phyloP scores from a whole-genome alignment of 2,113 vertebrate genomes.

The Malurus cyaneus region DNA sequence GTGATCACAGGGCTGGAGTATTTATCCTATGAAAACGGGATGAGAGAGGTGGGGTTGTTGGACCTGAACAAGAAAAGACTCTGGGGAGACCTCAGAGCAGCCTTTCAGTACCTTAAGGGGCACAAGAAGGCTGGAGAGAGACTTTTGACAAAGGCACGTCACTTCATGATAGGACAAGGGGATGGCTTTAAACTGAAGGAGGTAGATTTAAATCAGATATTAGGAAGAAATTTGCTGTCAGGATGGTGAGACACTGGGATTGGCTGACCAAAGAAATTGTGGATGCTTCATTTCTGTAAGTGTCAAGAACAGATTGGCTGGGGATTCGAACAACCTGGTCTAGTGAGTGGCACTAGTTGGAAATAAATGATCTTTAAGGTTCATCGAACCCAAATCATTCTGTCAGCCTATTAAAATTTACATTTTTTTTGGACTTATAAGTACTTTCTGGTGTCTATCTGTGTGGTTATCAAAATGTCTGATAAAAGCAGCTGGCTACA shows the following conservation, averaged over 20 bases:
- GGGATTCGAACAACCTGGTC: neutral
- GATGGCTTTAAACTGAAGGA: neutral
- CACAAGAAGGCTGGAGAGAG: neutral
- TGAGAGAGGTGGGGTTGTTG: neutral
- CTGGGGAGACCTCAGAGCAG: neutral
- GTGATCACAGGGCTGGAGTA: neutral
- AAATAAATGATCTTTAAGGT: neutral
- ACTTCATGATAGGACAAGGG: neutral
- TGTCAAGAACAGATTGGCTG: neutral
- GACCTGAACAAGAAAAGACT: neutral
- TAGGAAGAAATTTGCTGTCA: neutral
- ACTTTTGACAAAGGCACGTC: neutral
- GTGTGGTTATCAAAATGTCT: neutral
- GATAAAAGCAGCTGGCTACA: neutral
- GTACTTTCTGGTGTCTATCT: neutral
- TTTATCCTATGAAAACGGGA: neutral
- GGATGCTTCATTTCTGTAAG: neutral
- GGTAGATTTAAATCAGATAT: neutral
- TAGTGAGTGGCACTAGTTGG: neutral
- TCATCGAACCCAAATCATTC: neutral
- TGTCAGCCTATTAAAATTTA: neutral
- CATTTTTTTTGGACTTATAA: neutral
- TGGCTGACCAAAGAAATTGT: neutral
- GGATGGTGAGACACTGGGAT: neutral
- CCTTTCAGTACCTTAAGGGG: neutral